Evolutionary conservation across 2,888 invertebrate genomes (phyloP), one percentile per base, ranked within the genome.

Genomic region (Phragmatobia fuliginosa): DNA sequence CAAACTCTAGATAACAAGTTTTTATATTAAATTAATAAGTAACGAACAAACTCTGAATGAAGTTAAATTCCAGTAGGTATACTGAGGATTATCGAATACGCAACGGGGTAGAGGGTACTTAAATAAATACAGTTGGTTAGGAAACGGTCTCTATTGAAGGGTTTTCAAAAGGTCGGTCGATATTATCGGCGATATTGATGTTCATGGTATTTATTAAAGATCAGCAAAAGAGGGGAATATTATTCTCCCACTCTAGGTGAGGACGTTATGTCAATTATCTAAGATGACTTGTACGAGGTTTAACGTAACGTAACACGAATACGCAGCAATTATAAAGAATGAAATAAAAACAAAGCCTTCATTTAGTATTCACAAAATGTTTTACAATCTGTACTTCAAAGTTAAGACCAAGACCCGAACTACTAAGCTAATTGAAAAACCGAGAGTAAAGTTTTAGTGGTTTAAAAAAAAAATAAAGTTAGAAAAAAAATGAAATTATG

Each of bases 401-500:
- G 62, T 68, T 70, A 67, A 78, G 68, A 65, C 64, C 72, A 67
- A 78, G 68, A 65, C 64, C 66, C 69, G 72, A 74, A 72, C 45
- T 41, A 21, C 45, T 45, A 45, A 79, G 79, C 73, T 67, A 68
- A 76, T 74, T 72, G 78, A 67, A 25, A 72, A 69, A 28, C 36
- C 33, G n/a, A n/a, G n/a, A n/a, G n/a, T n/a, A n/a, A n/a, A n/a
- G n/a, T n/a, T n/a, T n/a, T n/a, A n/a, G n/a, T n/a, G n/a, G n/a
- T n/a, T n/a, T n/a, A n/a, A n/a, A n/a, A n/a, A n/a, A n/a, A n/a
- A n/a, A n/a, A n/a, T n/a, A n/a, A n/a, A n/a, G n/a, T n/a, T n/a
- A n/a, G n/a, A n/a, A n/a, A n/a, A n/a, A n/a, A 10, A 38, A 73
- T 69, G 61, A 77, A 80, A 78, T 75, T 72, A 82, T 78, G 78